Evolutionary conservation across 1,140 invertebrate genomes (phyloP).

Genomic region (Drosophila pachea): DNA sequence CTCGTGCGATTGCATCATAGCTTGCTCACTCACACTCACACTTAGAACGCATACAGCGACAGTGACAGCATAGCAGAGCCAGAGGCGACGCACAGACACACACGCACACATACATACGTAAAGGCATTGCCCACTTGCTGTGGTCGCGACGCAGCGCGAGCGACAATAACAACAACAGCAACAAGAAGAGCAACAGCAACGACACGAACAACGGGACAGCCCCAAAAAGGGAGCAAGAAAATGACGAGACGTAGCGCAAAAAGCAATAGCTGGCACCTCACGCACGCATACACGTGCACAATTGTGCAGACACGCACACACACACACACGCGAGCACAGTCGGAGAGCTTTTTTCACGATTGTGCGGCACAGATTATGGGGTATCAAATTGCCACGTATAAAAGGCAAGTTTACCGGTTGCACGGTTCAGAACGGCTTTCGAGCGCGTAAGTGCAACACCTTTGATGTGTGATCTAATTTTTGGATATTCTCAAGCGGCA

Average conservation of each 20-base stretch:
- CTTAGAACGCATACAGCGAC: background rate
- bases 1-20: conserved; percentile 67
- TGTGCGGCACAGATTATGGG: conserved; percentile 56
- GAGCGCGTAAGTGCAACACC: conserved; percentile 88
- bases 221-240: conserved; percentile 76
- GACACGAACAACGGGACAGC: conserved; percentile 13
- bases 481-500: conserved; percentile 56
- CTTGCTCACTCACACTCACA: conserved; percentile 44
- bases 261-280: conserved; percentile 39
- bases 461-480: conserved; percentile 76
- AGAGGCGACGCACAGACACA: conserved; percentile 13
- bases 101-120: conserved; percentile 7
- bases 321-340: conserved; percentile 30
- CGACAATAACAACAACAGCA: conserved; percentile 25
- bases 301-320: conserved; percentile 21
- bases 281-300: conserved; percentile 39
- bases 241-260: conserved; percentile 41
- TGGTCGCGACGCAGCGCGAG: background rate
- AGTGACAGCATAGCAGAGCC: conserved; percentile 2
- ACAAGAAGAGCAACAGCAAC: conserved; percentile 11
- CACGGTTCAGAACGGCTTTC: conserved; percentile 94
- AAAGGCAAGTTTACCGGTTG: conserved; percentile 86
- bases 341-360: conserved; percentile 58
- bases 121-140: conserved; percentile 60
- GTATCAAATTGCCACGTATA: conserved; percentile 92